Base-by-base conservation (phyloP, 2,797 vertebrate genomes). In the Arremon aurantiirostris region DNA sequence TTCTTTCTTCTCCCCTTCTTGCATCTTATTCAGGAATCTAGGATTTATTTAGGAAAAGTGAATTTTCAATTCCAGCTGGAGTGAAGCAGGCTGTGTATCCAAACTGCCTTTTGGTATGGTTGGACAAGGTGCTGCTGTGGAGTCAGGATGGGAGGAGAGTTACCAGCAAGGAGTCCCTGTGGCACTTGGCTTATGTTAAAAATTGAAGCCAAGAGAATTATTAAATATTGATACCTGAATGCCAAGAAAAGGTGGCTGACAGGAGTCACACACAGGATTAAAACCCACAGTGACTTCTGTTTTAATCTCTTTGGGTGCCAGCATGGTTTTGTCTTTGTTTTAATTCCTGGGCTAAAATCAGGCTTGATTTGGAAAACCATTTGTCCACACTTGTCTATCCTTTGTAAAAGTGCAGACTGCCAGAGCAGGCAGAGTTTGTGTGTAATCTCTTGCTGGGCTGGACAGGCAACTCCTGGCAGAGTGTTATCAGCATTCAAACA, bases 321-420 rank as follows among this genome's bases (percentile, higher is more conserved):
- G 22, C 24, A 1, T 15, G 28, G 8, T 8, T 78, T 56, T 23
- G 10, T 3, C 24, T 63, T 59, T 32, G 3, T 14, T 59, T 70
- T 68, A 35, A 17, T 65, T 90, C 53, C 46, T 37, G 37, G 11
- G 24, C 22, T 86, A 46, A 87, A 68, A 22, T 1, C 52, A 21
- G 60, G 5, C 47, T 77, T 5, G 28, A 19, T 53, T 37, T 73
- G 82, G 56, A 46, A 56, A 73, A 22, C 59, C 27, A 2, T 20
- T 21, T 28, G 18, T 72, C 68, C 39, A 2, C 4, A 0, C 66
- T 17, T 20, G 15, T 6, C 21, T 57, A 0, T 34, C 50, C 55
- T 4, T 1, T 41, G 63, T 56, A 35, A 63, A 77, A 49, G 89
- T 22, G 59, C n/a, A 3, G 5, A 0, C 4, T 28, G 50, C 10